Percentiles rank a stretch among this genome's conserved stretches.
These are phyloP conservation scores for Marcusenius ussheri DNA, from an alignment of 2,113 vertebrate species.

Conservation along the genomic window DNA sequence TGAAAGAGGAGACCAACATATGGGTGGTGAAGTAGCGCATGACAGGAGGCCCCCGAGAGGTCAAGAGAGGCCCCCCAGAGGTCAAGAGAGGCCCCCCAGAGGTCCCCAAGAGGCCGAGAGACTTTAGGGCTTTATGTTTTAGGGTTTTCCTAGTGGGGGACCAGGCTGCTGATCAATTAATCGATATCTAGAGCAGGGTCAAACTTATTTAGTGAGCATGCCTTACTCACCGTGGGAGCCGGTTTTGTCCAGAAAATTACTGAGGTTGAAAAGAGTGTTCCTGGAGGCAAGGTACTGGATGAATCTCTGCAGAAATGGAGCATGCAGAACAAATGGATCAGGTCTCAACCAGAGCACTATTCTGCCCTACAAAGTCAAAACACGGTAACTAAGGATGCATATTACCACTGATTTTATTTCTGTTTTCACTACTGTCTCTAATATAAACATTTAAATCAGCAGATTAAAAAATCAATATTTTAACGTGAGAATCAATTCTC, in stretches of 20 bases:
- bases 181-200: neutral
- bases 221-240: conserved; percentile 83
- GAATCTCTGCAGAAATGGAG: conserved; percentile 70
- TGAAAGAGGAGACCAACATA: conserved; percentile 45
- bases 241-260: conserved; percentile 98
- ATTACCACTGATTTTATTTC: neutral
- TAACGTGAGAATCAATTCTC: neutral
- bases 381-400: neutral
- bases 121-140: neutral
- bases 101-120: neutral
- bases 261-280: conserved; percentile 97
- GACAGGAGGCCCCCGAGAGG: too few relatives aligned
- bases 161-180: neutral
- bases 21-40: neutral
- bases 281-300: conserved; percentile 95
- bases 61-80: too few relatives aligned
- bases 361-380: neutral
- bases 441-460: neutral
- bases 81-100: too few relatives aligned
- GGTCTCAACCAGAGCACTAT: neutral
- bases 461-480: neutral
- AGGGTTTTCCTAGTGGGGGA: neutral
- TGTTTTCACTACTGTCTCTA: neutral
- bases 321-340: neutral
- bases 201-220: neutral